phyloP scores from a whole-genome alignment of 2,113 vertebrate genomes.

The Piprites chloris region DNA sequence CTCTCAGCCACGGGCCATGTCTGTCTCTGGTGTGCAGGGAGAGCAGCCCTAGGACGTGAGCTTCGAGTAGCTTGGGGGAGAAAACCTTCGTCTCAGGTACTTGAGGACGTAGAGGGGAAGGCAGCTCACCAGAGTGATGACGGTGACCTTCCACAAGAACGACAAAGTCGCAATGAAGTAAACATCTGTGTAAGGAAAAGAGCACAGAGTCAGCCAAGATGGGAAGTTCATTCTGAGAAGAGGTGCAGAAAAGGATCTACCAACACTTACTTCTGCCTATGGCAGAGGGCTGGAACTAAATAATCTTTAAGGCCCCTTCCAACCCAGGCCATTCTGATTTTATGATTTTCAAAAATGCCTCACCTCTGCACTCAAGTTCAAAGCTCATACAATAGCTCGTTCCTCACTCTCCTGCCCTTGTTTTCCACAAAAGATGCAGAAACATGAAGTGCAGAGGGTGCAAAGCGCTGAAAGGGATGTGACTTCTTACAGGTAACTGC shows the following conservation, averaged over 20 bases:
- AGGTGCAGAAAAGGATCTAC: background rate
- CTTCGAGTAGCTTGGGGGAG: slow-evolving; percentile 96
- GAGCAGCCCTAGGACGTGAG: slow-evolving; percentile 83
- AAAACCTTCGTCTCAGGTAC: slow-evolving; percentile 94
- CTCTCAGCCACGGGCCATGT: background rate
- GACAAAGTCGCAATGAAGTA: slow-evolving; percentile 94
- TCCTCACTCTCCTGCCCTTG: background rate
- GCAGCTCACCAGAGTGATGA: slow-evolving; percentile 96
- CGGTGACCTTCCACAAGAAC: slow-evolving; percentile 96
- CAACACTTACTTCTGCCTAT: background rate
- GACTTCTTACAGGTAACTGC: background rate
- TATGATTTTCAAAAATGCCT: background rate
- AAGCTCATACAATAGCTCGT: background rate
- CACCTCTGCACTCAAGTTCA: background rate
- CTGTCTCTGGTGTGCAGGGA: background rate
- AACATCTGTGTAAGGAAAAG: slow-evolving; percentile 77
- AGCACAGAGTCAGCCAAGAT: background rate
- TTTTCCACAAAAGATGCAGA: background rate
- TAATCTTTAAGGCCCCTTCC: background rate
- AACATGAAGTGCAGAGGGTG: background rate
- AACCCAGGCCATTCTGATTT: background rate
- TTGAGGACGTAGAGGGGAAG: slow-evolving; percentile 97
- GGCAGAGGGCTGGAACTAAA: background rate
- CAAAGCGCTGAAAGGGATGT: background rate
- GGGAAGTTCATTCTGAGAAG: accelerated